phyloP scores from a whole-genome alignment of 1,140 invertebrate genomes.

The Brachionus rubens region DNA sequence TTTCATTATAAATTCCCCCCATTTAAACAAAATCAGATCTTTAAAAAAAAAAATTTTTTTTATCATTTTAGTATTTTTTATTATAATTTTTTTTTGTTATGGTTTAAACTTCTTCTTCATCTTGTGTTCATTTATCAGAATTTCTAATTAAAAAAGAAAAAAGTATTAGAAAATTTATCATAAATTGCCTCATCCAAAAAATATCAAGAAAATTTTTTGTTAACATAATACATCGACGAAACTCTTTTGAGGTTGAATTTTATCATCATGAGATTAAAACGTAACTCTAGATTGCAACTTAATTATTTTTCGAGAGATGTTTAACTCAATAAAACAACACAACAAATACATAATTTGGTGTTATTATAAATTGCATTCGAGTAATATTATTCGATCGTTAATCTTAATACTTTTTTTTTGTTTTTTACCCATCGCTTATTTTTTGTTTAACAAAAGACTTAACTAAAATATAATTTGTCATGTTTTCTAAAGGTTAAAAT shows the following conservation, averaged over 20 bases:
- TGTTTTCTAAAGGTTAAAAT: no score
- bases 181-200: slow-evolving; percentile 7
- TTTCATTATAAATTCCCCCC: slow-evolving; percentile 9
- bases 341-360: no score
- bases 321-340: no score
- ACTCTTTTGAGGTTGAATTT: background rate
- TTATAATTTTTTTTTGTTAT: slow-evolving; percentile 8
- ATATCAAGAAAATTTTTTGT: background rate
- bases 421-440: no score
- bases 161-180: slow-evolving; percentile 19
- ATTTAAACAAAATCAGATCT: slow-evolving; percentile 43
- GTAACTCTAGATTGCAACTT: no score
- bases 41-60: background rate
- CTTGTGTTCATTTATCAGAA: background rate
- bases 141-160: background rate
- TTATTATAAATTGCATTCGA: no score
- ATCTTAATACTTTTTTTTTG: no score
- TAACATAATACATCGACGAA: background rate
- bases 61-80: slow-evolving; percentile 32
- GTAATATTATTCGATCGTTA: no score
- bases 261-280: background rate
- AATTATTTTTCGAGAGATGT: no score
- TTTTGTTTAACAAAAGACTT: no score
- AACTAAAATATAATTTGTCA: no score
- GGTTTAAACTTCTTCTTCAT: background rate